phyloP scores from a whole-genome alignment of 1,140 invertebrate species.

The Drosophila fuyamai region DNA sequence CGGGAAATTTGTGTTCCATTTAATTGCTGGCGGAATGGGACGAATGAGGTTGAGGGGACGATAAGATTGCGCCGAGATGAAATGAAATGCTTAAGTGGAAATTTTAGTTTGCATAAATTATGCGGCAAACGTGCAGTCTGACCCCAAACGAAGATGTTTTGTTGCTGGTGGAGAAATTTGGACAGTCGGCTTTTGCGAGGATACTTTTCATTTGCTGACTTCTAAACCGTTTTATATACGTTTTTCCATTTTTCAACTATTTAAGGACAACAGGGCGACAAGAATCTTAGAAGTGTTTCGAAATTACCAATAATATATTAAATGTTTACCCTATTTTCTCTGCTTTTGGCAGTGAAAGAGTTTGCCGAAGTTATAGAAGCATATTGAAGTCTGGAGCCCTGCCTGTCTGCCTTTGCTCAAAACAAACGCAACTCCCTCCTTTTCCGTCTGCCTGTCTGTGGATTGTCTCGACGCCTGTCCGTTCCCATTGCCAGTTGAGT shows the following conservation, averaged over 20 bases:
- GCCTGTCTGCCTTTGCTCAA: neutral
- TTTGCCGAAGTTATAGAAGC: too few species aligned
- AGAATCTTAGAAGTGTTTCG: too few species aligned
- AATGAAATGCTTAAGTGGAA: constrained; percentile 69
- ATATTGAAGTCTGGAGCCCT: neutral
- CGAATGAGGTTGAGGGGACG: constrained; percentile 1
- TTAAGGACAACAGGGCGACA: too few species aligned
- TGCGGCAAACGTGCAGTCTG: constrained; percentile 55
- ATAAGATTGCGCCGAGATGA: constrained; percentile 40
- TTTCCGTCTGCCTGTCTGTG: constrained; percentile 44
- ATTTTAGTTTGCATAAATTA: constrained; percentile 77
- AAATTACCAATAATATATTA: too few species aligned
- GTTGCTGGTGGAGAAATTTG: neutral
- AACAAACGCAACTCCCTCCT: neutral
- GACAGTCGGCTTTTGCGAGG: neutral
- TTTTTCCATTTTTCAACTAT: too few species aligned
- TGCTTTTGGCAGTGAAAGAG: too few species aligned
- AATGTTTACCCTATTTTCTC: too few species aligned
- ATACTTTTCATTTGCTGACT: neutral
- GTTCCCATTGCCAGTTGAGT: constrained; percentile 56
- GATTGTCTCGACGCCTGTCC: constrained; percentile 67
- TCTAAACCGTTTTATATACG: too few species aligned
- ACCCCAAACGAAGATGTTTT: constrained; percentile 23
- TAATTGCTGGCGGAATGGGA: constrained; percentile 51
- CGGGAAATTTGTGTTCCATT: constrained; percentile 61